A percentile compares a stretch with the other conserved stretches of the same genome.
Evolutionary conservation across 2,888 invertebrate species (phyloP).

Genomic region (Tupiocoris notatus): DNA sequence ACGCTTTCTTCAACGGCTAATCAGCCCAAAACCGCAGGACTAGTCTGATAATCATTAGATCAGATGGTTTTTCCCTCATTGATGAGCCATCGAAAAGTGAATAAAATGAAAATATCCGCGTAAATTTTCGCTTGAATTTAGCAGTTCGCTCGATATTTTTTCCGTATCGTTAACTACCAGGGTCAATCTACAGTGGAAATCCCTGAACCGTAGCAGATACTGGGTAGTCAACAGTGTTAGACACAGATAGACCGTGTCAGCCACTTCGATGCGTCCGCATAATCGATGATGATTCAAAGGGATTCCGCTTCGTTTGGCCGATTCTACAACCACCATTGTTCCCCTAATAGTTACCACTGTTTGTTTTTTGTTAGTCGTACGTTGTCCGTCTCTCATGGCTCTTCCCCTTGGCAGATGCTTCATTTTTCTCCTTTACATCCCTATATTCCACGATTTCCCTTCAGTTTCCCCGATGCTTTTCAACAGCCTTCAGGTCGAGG

Average conservation of each 20-base stretch:
- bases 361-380: background rate
- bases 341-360: constrained; percentile 21
- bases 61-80: too few species aligned
- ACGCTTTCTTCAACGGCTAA: too few species aligned
- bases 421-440: background rate
- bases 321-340: constrained; percentile 6
- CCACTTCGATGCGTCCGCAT: background rate
- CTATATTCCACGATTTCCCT: background rate
- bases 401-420: background rate
- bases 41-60: too few species aligned
- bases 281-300: background rate
- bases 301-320: background rate
- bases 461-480: background rate
- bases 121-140: too few species aligned
- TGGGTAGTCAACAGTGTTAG: background rate
- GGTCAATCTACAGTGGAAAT: background rate
- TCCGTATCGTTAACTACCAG: too few species aligned
- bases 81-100: too few species aligned
- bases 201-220: background rate
- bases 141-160: too few species aligned
- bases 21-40: too few species aligned
- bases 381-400: background rate
- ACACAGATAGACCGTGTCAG: background rate
- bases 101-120: too few species aligned
- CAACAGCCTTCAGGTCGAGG: background rate